phyloP scores from a whole-genome alignment of 2,888 invertebrate species.

The Orthosia gothica region DNA sequence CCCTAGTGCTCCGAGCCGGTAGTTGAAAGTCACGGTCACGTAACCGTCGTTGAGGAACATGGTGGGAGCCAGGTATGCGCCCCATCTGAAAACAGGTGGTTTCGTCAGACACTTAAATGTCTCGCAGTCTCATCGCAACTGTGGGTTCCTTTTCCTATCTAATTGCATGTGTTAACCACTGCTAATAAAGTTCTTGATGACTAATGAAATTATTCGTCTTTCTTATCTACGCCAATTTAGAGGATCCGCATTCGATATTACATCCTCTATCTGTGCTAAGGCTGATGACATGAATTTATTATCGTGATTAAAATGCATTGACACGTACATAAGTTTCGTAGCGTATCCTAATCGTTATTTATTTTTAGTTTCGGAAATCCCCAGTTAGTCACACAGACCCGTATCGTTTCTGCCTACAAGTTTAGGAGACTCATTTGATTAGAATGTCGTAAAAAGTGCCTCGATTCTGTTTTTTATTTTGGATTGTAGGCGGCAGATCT shows the following conservation, averaged over 20 bases:
- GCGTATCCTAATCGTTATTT: constrained; percentile 21
- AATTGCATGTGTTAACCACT: not conserved
- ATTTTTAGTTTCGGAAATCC: constrained; percentile 51
- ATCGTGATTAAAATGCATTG: constrained; percentile 10
- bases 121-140: not conserved
- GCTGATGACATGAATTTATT: not conserved
- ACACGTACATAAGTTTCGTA: constrained; percentile 19
- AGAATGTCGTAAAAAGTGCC: constrained; percentile 10
- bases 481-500: constrained; percentile 1
- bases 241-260: constrained; percentile 20
- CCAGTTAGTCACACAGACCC: constrained; percentile 53
- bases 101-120: not conserved
- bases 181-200: not conserved
- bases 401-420: constrained; percentile 31
- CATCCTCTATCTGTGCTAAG: constrained; percentile 5
- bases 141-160: not conserved
- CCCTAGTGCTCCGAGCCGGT: constrained; percentile 85
- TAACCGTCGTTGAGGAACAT: constrained; percentile 77
- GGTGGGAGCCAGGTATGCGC: constrained; percentile 77
- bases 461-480: constrained; percentile 21
- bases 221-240: constrained; percentile 8
- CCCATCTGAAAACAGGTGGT: constrained; percentile 79
- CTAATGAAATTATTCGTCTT: not conserved
- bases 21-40: constrained; percentile 85
- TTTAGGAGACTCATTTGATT: constrained; percentile 6